Percentiles rank a stretch among this genome's conserved stretches.
phyloP scores from a whole-genome alignment of 1,140 invertebrate species.

The Triops longicaudatus region DNA sequence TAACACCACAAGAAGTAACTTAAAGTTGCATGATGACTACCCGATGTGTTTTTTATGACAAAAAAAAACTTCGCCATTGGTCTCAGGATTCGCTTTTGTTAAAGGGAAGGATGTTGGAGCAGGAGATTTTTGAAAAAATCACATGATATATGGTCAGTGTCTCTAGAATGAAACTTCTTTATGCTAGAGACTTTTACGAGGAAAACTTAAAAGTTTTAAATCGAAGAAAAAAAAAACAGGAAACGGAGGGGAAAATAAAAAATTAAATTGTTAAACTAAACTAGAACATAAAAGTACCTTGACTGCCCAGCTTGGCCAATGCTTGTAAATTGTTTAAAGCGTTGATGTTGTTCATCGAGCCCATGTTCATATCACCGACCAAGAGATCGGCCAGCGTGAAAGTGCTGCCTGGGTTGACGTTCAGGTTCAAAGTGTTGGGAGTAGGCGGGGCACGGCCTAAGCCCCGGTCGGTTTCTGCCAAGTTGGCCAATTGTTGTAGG shows the following conservation, averaged over 20 bases:
- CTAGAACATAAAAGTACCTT: conserved; percentile 21
- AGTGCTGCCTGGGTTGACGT: conserved; percentile 38
- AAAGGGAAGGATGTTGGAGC: neutral
- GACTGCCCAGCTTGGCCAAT: conserved; percentile 66
- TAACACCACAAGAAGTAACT: neutral
- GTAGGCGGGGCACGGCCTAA: conserved; percentile 40
- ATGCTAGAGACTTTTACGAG: neutral
- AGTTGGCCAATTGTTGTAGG: conserved; percentile 64
- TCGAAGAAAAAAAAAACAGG: neutral
- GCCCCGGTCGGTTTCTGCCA: conserved; percentile 54
- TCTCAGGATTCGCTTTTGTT: neutral
- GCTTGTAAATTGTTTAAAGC: conserved; percentile 79
- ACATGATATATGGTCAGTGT: neutral
- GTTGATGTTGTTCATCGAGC: conserved; percentile 47
- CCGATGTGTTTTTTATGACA: neutral
- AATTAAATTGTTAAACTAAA: neutral
- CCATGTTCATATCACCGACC: conserved; percentile 48
- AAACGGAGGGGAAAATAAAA: conserved; percentile 27
- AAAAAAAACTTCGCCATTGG: neutral
- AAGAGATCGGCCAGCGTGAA: conserved; percentile 65
- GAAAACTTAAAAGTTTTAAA: neutral
- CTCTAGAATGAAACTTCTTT: neutral
- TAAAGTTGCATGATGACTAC: neutral
- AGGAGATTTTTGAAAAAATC: neutral
- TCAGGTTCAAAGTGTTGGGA: conserved; percentile 31